A percentile compares a stretch with the other conserved stretches of the same genome.
Conservation (phyloP, 1,140 invertebrate species). For the Bilobella aurantiaca region DNA sequence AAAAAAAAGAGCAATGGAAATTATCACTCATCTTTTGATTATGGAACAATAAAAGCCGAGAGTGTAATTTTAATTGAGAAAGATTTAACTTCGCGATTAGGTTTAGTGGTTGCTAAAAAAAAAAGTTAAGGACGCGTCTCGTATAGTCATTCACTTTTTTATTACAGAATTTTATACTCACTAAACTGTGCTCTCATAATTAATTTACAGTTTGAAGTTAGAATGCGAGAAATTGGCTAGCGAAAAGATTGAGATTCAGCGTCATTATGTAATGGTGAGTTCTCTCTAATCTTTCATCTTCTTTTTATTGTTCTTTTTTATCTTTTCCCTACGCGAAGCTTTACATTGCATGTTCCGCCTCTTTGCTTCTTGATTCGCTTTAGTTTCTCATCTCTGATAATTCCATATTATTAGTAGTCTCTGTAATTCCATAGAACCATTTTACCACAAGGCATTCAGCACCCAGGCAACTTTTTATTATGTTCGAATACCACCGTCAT, state of each 20-base stretch:
- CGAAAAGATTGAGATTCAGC: constrained; percentile 56
- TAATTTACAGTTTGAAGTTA: constrained; percentile 42
- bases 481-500: background rate
- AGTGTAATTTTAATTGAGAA: no score
- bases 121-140: no score
- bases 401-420: background rate
- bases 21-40: no score
- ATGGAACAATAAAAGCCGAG: no score
- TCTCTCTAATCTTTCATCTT: constrained; percentile 8
- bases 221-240: constrained; percentile 55
- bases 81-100: no score
- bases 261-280: constrained; percentile 35
- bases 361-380: background rate
- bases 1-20: no score
- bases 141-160: no score
- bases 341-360: background rate
- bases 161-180: no score
- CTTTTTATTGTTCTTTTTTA: constrained; percentile 26
- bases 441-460: no score
- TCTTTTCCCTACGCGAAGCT: constrained; percentile 5
- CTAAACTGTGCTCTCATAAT: constrained; percentile 30
- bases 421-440: background rate
- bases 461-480: no score
- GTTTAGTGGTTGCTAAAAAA: no score
- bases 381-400: background rate